A percentile compares a stretch with the other conserved stretches of the same genome.
phyloP scores from a whole-genome alignment of 2,888 invertebrate genomes.

The Nomada fucata region DNA sequence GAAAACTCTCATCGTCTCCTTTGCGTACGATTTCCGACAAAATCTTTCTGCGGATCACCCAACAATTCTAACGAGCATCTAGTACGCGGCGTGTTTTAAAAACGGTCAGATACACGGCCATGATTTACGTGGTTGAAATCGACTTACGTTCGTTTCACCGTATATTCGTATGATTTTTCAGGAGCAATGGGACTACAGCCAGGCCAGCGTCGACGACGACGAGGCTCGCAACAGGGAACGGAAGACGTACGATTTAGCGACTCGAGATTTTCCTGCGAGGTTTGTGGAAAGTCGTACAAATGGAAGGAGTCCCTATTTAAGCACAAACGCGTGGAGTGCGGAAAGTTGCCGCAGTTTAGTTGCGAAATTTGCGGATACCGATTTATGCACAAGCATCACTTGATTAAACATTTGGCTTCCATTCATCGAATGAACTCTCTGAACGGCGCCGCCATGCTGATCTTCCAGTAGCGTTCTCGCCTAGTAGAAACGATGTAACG shows the following conservation, averaged over 20 bases:
- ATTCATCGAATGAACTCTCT: slow-evolving; percentile 62
- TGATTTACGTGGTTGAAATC: no score
- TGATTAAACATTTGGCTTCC: slow-evolving; percentile 76
- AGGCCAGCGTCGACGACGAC: not conserved
- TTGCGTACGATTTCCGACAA: not conserved
- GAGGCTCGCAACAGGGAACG: not conserved
- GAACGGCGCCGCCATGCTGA: slow-evolving; percentile 4
- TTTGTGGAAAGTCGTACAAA: slow-evolving; percentile 79
- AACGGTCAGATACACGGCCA: not conserved
- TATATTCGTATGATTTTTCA: slow-evolving; percentile 43
- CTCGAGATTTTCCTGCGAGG: slow-evolving; percentile 73
- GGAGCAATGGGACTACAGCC: slow-evolving; percentile 4
- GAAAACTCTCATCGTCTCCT: not conserved
- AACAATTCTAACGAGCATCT: no score
- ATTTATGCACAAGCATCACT: slow-evolving; percentile 85
- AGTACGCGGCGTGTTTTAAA: not conserved
- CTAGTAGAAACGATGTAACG: slow-evolving; percentile 15
- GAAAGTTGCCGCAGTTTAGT: slow-evolving; percentile 78
- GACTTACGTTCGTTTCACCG: slow-evolving; percentile 10
- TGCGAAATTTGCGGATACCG: slow-evolving; percentile 81
- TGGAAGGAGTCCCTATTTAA: slow-evolving; percentile 79
- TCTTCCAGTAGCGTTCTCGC: slow-evolving; percentile 8
- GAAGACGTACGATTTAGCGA: slow-evolving; percentile 22
- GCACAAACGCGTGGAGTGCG: slow-evolving; percentile 80
- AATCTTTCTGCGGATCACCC: no score